Conservation (phyloP, 2,113 vertebrate genomes). For the Laterallus jamaicensis region DNA sequence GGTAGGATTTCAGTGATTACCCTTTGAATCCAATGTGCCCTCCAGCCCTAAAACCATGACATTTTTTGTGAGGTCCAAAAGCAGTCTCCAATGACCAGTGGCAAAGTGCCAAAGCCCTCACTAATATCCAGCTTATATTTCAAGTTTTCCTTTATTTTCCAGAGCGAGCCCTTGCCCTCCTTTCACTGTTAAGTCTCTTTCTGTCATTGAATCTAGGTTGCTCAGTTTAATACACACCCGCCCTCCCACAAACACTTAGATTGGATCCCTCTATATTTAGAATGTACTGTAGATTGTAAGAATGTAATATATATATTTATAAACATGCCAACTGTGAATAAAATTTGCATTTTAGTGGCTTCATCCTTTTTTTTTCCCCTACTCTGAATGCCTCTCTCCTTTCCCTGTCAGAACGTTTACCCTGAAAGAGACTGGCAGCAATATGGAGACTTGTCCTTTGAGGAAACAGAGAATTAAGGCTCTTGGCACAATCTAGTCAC, state of each 20-base stretch:
- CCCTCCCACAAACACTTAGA: conserved; percentile 34
- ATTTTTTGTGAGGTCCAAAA: not conserved
- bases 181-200: not conserved
- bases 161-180: not conserved
- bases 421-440: conserved; percentile 17
- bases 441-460: not conserved
- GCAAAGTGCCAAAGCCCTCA: conserved; percentile 27
- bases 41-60: not conserved
- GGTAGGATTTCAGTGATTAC: not conserved
- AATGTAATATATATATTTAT: conserved; percentile 78
- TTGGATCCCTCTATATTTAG: conserved; percentile 38
- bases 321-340: conserved; percentile 71
- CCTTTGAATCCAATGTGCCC: not conserved
- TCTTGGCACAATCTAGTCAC: not conserved
- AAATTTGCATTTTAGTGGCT: conserved; percentile 70
- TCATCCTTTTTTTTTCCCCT: conserved; percentile 21
- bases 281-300: conserved; percentile 71
- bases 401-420: not conserved
- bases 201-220: not conserved
- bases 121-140: not conserved
- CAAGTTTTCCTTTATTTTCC: not conserved
- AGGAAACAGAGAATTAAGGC: not conserved
- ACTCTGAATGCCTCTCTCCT: conserved; percentile 19
- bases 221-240: not conserved
- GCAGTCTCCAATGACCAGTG: not conserved